A percentile compares a stretch with the other conserved stretches of the same genome.
Conservation (phyloP, 2,888 invertebrate species). For the Oscheius sp. region DNA sequence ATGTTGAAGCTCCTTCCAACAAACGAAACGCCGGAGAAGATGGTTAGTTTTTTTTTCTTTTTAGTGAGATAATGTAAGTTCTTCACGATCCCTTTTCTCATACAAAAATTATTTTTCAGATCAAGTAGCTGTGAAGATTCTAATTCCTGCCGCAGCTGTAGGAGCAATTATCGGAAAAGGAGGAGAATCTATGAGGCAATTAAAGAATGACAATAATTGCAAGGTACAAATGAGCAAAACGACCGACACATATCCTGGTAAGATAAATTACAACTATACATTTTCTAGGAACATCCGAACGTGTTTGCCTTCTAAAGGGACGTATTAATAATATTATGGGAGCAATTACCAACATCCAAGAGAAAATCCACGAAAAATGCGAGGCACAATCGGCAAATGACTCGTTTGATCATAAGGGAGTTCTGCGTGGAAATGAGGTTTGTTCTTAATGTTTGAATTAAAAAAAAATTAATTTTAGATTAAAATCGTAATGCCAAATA, state of each 20-base stretch:
- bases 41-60: conserved; percentile 20
- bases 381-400: conserved; percentile 80
- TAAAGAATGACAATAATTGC: conserved; percentile 96
- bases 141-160: conserved; percentile 82
- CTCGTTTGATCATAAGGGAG: conserved; percentile 66
- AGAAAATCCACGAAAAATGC: conserved; percentile 92
- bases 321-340: conserved; percentile 88
- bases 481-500: conserved; percentile 93
- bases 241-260: conserved; percentile 97
- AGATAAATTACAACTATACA: conserved; percentile 3
- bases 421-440: conserved; percentile 41
- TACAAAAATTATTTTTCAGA: conserved; percentile 28
- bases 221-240: conserved; percentile 99
- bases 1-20: conserved; percentile 62
- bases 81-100: background rate
- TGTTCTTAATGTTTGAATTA: background rate
- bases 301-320: conserved; percentile 91
- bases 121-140: conserved; percentile 63
- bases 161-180: conserved; percentile 99
- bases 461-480: conserved; percentile 74
- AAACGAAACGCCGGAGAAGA: conserved; percentile 53
- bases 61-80: background rate
- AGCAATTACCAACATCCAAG: conserved; percentile 91
- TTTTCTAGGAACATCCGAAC: conserved; percentile 80
- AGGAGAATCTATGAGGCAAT: conserved; percentile 95